Base-by-base conservation (phyloP, 2,888 invertebrate species). In the Dorcus parallelipipedus region DNA sequence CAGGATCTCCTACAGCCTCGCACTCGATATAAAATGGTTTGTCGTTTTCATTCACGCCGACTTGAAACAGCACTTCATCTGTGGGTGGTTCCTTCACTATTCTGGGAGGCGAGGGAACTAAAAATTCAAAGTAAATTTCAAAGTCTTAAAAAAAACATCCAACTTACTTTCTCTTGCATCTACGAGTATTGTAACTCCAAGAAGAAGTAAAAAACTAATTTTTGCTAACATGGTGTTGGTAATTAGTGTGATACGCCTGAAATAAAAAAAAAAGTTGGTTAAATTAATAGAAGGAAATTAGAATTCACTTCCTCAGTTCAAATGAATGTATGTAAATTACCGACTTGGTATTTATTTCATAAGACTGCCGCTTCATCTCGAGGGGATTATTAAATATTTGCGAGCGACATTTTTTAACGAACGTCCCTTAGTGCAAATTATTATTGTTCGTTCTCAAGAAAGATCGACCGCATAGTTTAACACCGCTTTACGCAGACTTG, bases 21-120 rank as follows among this genome's bases (percentile, higher is more conserved):
- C 98, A 99, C 79, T 96, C 95, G 67, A 99, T 92, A 72, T 94
- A 89, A 81, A 95, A 95, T 51, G 95, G 95, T 78, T 93, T 95
- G 79, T 95, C 92, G 73, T 90, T 91, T 80, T 95, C 94, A 54
- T 87, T 83, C 73, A 89, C 88, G 48, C 90, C 91, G 66, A 95
- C 95, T 85, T 95, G 93, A 79, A 95, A 96, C 63, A 95, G 84
- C 69, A 93, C 84, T 81, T 95, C 95, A 75, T 94, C 93, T 60
- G 90, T 89, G 50, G 93, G 93, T 47, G 96, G 95, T 79, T 96
- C 94, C 79, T 95, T 95, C 64, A 91, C 88, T 74, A 96, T 95
- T 77, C 89, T 84, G 56, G 96, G 96, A 63, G 96, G 96, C 67
- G 93, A 92, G 76, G 91, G 91, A 75, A 89, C 93, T 93, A 78